Conservation (phyloP, 1,140 invertebrate species). For the Bombus soroeensis region DNA sequence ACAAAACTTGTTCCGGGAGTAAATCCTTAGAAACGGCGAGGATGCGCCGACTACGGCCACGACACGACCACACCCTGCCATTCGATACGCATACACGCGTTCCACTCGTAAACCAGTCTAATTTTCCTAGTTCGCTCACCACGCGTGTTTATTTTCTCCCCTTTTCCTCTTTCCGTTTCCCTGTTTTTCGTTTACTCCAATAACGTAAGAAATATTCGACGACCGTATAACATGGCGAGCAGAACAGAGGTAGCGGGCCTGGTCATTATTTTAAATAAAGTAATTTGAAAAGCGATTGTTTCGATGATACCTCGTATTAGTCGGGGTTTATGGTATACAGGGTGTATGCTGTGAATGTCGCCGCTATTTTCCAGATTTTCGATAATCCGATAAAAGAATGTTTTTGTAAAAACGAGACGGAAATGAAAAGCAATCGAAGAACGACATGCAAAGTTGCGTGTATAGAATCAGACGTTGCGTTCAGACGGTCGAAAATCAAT, state of each 20-base stretch:
- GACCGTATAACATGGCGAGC: background rate
- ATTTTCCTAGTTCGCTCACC: conserved; percentile 43
- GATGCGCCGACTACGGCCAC: conserved; percentile 44
- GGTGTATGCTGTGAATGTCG: no score
- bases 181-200: background rate
- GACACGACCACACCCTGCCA: conserved; percentile 49
- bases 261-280: background rate
- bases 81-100: conserved; percentile 44
- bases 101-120: conserved; percentile 30
- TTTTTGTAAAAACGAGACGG: background rate
- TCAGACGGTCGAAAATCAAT: conserved; percentile 43
- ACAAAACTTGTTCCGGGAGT: conserved; percentile 16
- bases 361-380: background rate
- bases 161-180: no score
- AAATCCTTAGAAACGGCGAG: conserved; percentile 49
- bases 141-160: background rate
- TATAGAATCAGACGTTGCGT: conserved; percentile 9
- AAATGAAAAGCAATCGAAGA: conserved; percentile 1
- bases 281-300: background rate
- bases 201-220: background rate
- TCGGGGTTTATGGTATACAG: no score
- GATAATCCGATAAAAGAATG: no score
- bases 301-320: no score
- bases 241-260: background rate
- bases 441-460: conserved; percentile 48